Base-by-base conservation (phyloP, 2,797 vertebrate species). In the Takifugu rubripes region DNA sequence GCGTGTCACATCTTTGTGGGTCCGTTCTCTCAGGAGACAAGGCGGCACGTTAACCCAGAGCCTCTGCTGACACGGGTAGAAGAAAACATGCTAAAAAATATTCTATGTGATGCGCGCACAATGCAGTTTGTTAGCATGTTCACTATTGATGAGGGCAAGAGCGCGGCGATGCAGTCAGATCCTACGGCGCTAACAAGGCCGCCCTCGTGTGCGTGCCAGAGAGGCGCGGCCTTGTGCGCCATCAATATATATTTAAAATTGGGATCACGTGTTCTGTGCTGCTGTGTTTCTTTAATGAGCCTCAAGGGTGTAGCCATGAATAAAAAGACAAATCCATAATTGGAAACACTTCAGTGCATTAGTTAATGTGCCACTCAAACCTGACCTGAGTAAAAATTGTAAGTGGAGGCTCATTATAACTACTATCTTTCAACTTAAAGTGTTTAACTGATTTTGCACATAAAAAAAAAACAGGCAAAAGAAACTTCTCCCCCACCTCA, bases 281-380 rank as follows among this genome's bases (percentile, higher is more conserved):
- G 21, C 74, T 61, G 61, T 55, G 47, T 58, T 75, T 71, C 60
- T 66, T 72, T 76, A 85, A 84, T 81, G 70, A 85, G 79, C 61
- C 80, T 74, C 79, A 42, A 52, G 70, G 74, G 76, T 31, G 45
- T 15, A 53, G 54, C 61, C 50, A 16, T 44, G 21, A 54, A 42
- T 70, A 71, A 83, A 57, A 64, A 74, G 68, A 75, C 53, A 74
- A 76, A 77, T 64, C 64, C 29, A 14, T 76, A 72, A 78, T 69
- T 72, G 72, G 54, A 69, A 74, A 66, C 66, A 49, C 53, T 47
- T 54, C 68, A 76, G 70, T 26, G 63, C 53, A 56, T 78, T 64
- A 68, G 42, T 53, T 63, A n/a, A 44, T n/a, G 44, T 77, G 67
- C 54, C 73, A 74, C 49, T 77, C 72, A 70, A 61, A 64, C 17